Percentiles rank a stretch among this genome's conserved stretches.
Evolutionary conservation across 2,113 vertebrate genomes (phyloP).

Genomic region (Pedetes capensis): DNA sequence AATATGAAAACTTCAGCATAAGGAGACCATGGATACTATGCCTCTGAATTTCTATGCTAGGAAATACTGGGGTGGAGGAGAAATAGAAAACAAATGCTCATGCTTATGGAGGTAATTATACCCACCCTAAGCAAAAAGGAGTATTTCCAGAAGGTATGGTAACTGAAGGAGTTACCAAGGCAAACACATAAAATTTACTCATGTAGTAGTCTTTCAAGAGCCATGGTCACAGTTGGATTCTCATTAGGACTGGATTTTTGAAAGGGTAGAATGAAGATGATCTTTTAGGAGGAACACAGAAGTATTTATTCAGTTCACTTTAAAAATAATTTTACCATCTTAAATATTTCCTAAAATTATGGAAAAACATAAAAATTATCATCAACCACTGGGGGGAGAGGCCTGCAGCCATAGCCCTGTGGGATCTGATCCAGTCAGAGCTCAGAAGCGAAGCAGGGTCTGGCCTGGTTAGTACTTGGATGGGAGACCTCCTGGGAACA

Average conservation of each 20-base stretch:
- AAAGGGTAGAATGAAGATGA: not conserved
- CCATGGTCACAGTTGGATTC: not conserved
- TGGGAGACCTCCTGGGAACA: no score
- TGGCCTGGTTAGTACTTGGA: no score
- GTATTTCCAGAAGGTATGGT: not conserved
- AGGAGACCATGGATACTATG: not conserved
- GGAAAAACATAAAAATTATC: not conserved
- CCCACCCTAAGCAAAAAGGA: not conserved
- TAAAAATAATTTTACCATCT: no score
- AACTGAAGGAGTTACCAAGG: not conserved
- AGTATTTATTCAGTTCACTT: no score
- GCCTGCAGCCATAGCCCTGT: no score
- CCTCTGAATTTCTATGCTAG: not conserved
- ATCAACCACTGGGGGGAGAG: no score
- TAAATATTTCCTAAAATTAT: not conserved
- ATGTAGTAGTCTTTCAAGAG: not conserved
- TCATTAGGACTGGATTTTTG: not conserved
- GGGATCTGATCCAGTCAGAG: no score
- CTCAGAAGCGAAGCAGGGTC: no score
- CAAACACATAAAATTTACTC: not conserved
- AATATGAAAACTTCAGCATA: not conserved
- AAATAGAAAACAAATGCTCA: not conserved
- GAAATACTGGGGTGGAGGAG: not conserved
- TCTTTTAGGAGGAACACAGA: not conserved
- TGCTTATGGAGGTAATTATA: not conserved